Percentiles rank a stretch among this genome's conserved stretches.
Evolutionary conservation across 2,888 invertebrate species (phyloP).

Genomic region (Ormia ochracea): DNA sequence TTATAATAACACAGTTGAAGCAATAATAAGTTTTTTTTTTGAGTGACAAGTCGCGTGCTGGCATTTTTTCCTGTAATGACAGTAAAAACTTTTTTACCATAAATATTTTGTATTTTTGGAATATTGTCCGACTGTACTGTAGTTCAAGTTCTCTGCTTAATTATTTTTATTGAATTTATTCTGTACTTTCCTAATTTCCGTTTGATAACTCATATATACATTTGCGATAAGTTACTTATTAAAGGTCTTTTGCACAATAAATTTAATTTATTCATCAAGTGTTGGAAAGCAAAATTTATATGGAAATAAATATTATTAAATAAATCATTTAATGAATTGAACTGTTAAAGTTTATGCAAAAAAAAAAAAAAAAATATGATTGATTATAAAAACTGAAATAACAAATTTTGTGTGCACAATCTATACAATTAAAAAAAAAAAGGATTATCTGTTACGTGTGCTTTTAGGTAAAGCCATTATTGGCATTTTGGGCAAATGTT

Average conservation of each 20-base stretch:
- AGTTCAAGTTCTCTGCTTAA: neutral
- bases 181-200: neutral
- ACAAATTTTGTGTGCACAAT: too few species aligned
- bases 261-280: neutral
- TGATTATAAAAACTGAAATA: neutral
- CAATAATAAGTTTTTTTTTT: too few species aligned
- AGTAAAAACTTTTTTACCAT: too few species aligned
- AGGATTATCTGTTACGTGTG: too few species aligned
- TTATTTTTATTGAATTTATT: neutral
- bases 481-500: neutral
- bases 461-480: neutral
- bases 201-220: constrained; percentile 24
- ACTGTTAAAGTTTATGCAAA: neutral
- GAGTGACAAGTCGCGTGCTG: too few species aligned
- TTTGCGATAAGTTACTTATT: constrained; percentile 4
- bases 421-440: neutral
- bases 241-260: neutral
- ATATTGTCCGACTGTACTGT: too few species aligned
- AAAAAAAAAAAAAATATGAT: neutral
- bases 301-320: neutral
- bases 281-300: neutral
- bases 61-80: too few species aligned
- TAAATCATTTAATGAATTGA: neutral
- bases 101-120: too few species aligned
- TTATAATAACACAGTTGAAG: too few species aligned